These are phyloP conservation scores for Xylophagus ater DNA, from an alignment of 2,888 invertebrate genomes.

Conservation along the genomic window DNA sequence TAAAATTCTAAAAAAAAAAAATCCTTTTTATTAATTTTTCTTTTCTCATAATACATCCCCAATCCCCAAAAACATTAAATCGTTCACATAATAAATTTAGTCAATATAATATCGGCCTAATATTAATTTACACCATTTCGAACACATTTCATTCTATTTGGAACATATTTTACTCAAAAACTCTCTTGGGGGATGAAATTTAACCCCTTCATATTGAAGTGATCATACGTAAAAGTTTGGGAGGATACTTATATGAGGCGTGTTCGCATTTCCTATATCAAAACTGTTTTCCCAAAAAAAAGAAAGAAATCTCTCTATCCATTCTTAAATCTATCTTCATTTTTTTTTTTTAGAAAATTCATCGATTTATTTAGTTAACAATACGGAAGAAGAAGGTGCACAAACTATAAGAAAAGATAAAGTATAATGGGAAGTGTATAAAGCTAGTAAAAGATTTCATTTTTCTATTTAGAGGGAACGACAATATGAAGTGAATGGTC, in stretches of 20 bases:
- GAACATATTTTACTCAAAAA: constrained; percentile 18
- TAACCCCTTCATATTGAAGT: constrained; percentile 7
- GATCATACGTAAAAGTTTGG: constrained; percentile 4
- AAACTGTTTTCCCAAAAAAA: too few species aligned
- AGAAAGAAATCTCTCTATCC: too few species aligned
- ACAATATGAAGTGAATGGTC: background rate
- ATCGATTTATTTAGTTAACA: constrained; percentile 18
- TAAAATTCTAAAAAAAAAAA: too few species aligned
- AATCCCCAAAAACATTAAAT: too few species aligned
- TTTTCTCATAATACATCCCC: too few species aligned
- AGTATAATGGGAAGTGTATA: too few species aligned
- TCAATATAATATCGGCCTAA: constrained; percentile 7
- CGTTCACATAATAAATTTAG: too few species aligned
- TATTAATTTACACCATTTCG: constrained; percentile 15
- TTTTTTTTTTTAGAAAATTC: too few species aligned
- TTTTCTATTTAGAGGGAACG: background rate
- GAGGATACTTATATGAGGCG: constrained; percentile 1
- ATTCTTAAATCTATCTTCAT: too few species aligned
- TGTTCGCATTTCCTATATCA: too few species aligned
- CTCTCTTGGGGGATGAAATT: constrained; percentile 14
- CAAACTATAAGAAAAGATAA: too few species aligned
- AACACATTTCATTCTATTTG: constrained; percentile 17
- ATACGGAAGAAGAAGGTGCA: constrained; percentile 10
- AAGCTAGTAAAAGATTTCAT: background rate
- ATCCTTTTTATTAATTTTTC: too few species aligned